phyloP scores from a whole-genome alignment of 2,888 invertebrate genomes.

The Protophormia terraenovae region DNA sequence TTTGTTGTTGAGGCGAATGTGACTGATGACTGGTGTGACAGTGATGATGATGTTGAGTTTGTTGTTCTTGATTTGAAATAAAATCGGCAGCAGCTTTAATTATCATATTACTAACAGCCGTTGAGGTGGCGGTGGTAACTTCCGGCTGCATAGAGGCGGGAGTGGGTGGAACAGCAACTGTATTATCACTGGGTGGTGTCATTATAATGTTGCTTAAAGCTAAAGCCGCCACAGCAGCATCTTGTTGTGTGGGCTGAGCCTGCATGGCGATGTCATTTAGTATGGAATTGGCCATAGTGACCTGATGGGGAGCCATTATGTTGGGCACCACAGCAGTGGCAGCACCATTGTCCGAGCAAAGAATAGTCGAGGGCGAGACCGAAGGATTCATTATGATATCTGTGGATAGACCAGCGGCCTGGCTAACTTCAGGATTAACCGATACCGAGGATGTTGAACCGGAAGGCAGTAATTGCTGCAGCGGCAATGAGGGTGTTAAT shows the following conservation, averaged over 20 bases:
- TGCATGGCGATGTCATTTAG: slow-evolving; percentile 79
- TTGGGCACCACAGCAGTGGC: slow-evolving; percentile 78
- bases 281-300: slow-evolving; percentile 79
- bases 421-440: slow-evolving; percentile 70
- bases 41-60: slow-evolving; percentile 81
- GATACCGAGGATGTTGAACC: slow-evolving; percentile 69
- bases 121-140: slow-evolving; percentile 78
- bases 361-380: slow-evolving; percentile 84
- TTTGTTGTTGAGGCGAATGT: slow-evolving; percentile 79
- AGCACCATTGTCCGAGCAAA: slow-evolving; percentile 81
- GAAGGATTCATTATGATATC: slow-evolving; percentile 85
- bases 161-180: slow-evolving; percentile 70
- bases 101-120: slow-evolving; percentile 86
- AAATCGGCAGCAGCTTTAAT: slow-evolving; percentile 88
- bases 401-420: slow-evolving; percentile 73
- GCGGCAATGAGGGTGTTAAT: slow-evolving; percentile 74
- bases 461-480: slow-evolving; percentile 74
- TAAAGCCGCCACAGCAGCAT: slow-evolving; percentile 77
- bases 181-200: slow-evolving; percentile 75
- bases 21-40: slow-evolving; percentile 74
- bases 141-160: slow-evolving; percentile 75
- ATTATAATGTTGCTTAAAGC: slow-evolving; percentile 80
- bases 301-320: slow-evolving; percentile 79
- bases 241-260: slow-evolving; percentile 78
- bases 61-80: slow-evolving; percentile 85